A percentile compares a stretch with the other conserved stretches of the same genome.
phyloP scores from a whole-genome alignment of 2,888 invertebrate species.

The Aspidapion aeneum region DNA sequence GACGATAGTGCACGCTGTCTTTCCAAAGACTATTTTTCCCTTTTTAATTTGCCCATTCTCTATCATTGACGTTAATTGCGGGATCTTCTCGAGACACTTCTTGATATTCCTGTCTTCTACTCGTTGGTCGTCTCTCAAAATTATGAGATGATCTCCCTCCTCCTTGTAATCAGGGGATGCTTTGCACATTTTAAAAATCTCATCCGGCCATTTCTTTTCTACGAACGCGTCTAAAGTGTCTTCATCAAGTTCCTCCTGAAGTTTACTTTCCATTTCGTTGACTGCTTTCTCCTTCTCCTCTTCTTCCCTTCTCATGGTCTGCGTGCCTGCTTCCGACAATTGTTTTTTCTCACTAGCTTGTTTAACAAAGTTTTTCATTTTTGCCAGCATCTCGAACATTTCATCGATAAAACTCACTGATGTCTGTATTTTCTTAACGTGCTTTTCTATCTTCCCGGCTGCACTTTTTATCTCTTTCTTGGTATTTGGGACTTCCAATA shows the following conservation, averaged over 20 bases:
- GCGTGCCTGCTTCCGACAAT: not conserved
- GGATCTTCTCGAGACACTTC: not conserved
- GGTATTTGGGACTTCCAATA: not conserved
- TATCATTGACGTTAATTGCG: not conserved
- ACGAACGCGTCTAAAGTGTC: not conserved
- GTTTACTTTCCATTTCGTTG: not conserved
- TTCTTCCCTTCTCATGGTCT: slow-evolving; percentile 1
- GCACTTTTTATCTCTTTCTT: not conserved
- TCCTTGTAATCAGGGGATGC: not conserved
- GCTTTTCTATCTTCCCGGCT: not conserved
- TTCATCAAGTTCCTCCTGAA: not conserved
- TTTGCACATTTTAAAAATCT: slow-evolving; percentile 2
- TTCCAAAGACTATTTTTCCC: not conserved
- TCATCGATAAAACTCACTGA: not conserved
- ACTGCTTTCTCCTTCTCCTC: slow-evolving; percentile 1
- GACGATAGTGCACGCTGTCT: slow-evolving; percentile 1
- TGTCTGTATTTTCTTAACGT: not conserved
- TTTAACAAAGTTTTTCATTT: not conserved
- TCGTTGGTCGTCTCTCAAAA: not conserved
- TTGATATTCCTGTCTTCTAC: not conserved
- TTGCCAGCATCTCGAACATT: slow-evolving; percentile 2
- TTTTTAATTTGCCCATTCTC: slow-evolving; percentile 5
- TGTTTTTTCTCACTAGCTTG: not conserved
- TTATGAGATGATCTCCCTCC: not conserved
- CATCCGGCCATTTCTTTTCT: not conserved